Base-by-base conservation (phyloP, 2,888 invertebrate species). In the Allophyes oxyacanthae region DNA sequence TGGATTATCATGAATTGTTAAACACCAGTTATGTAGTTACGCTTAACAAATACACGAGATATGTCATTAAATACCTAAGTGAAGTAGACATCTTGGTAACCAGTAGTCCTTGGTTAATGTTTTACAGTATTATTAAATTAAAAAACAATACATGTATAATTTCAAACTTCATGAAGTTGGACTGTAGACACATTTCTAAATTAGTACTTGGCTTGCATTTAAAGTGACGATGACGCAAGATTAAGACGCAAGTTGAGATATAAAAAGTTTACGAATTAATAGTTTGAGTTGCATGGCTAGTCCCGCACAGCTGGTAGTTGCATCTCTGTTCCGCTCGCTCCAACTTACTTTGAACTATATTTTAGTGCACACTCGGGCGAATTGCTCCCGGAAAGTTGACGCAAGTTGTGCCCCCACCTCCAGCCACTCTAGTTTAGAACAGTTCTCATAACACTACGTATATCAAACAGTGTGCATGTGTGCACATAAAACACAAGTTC, bases 291-390 rank as follows among this genome's bases (percentile, higher is more conserved):
- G 64, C 74, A 79, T 76, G 72, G 73, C 64, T 72, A 77, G 68
- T 77, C 69, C 59, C 66, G 64, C 76, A 67, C 78, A 79, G 75
- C 73, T 75, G 78, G 62, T 71, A 64, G 75, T 62, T 78, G 75
- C 81, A 72, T 78, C 80, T 74, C 72, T 75, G 79, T 76, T 78
- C 77, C 75, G 68, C 75, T 50, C 72, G 66, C 73, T 73, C 61
- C 68, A 79, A 83, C 79, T 84, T 83, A 86, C 82, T 88, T 87
- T 86, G 88, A 86, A 88, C 89, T 89, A 89, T 86, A 89, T 88
- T 87, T 86, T 83, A 85, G 81, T 77, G 82, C 82, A 78, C 78
- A 82, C 79, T 82, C 80, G 65, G 76, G 78, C 79, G 85, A 83
- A 84, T 85, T 77, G 81, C 78, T 79, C 79, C 77, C 67, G 74